Evolutionary conservation across 2,797 vertebrate species (phyloP), one percentile per base, ranked within the genome.

Genomic region (Catamblyrhynchus diadema): DNA sequence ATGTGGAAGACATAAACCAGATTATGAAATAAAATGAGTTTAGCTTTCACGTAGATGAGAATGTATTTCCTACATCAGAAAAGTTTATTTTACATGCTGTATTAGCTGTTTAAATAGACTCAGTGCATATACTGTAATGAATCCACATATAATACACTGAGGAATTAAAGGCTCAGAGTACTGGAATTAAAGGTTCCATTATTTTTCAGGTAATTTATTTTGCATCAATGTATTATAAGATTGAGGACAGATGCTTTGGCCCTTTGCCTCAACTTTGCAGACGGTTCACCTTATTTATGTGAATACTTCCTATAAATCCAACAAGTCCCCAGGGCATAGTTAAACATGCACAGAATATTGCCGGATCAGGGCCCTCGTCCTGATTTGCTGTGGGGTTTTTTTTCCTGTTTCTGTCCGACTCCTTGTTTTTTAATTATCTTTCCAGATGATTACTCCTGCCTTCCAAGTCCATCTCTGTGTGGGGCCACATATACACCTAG

Each of bases 81-180:
- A 97, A 96, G 81, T 95, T 96, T 90, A 93, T 91, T 95, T 95
- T 95, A 91, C 86, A 85, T 69, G 72, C 91, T 93, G 90, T 95
- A 97, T 98, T 98, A 97, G 90, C 91, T 92, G 78, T 89, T 92
- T 95, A 97, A 97, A 94, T 97, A 93, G 94, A 88, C 80, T 96
- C 82, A 70, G 59, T 96, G 86, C 91, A 96, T 89, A 96, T 90
- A 94, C 79, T 84, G 69, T 96, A 96, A 98, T 97, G 96, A 97
- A 96, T 96, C 94, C 95, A 90, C 71, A 88, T 86, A 91, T 93
- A 95, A 94, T 96, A 90, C 94, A 91, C 93, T 59, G 47, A 95
- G 96, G 93, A 94, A 94, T 96, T 95, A 96, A 96, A 97, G 94
- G 94, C 94, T 93, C 84, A 96, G 88, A 97, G 95, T 84, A 73